Conservation (phyloP, 2,113 vertebrate genomes). For the Heliornis fulica region DNA sequence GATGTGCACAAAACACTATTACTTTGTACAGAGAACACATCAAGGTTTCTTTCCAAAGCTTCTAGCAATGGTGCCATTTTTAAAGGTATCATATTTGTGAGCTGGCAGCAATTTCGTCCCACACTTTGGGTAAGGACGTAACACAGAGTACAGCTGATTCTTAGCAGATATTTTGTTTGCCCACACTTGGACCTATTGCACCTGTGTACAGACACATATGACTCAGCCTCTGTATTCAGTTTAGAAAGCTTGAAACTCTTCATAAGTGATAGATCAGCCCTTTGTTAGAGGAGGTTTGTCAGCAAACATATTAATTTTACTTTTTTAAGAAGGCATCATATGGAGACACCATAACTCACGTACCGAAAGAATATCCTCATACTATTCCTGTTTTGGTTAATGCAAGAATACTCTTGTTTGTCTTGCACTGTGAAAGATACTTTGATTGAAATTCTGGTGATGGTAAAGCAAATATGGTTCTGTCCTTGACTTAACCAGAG, state of each 20-base stretch:
- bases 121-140: not conserved
- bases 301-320: not conserved
- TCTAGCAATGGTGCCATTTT: not conserved
- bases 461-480: not conserved
- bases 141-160: not conserved
- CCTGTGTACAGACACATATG: not conserved
- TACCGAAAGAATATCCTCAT: not conserved
- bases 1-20: not conserved
- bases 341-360: rapidly evolving
- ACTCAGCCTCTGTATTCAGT: not conserved
- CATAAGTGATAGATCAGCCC: not conserved
- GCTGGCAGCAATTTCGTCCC: not conserved
- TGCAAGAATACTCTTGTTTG: not conserved
- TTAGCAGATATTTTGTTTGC: not conserved
- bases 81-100: not conserved
- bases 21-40: not conserved
- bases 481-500: not conserved
- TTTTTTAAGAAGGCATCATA: not conserved
- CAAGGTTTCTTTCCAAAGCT: not conserved
- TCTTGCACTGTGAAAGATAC: not conserved
- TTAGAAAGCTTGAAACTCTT: not conserved
- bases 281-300: not conserved
- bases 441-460: not conserved
- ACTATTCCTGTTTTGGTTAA: not conserved
- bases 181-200: not conserved